These are phyloP conservation scores for Montifringilla adamsi DNA, from an alignment of 2,113 vertebrate species.

Conservation along the genomic window DNA sequence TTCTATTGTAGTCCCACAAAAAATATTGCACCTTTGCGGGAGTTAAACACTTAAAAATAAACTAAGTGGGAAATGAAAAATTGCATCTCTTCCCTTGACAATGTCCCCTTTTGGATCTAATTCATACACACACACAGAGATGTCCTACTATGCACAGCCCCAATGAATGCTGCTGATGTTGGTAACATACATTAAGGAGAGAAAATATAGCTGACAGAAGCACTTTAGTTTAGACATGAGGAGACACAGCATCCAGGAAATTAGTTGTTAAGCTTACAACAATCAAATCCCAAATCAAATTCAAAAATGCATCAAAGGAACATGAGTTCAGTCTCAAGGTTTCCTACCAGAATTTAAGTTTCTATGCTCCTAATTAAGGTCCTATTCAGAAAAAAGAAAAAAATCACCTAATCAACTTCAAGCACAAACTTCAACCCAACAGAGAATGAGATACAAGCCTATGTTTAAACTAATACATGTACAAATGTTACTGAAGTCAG, in stretches of 20 bases:
- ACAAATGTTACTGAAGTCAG: neutral
- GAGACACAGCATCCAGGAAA: neutral
- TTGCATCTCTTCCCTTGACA: neutral
- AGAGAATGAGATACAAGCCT: neutral
- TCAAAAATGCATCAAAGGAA: neutral
- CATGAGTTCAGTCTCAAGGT: neutral
- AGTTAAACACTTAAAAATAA: slow-evolving; percentile 4
- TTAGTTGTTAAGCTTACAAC: neutral
- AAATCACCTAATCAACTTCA: neutral
- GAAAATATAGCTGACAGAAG: neutral
- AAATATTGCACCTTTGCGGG: neutral
- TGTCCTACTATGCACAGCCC: neutral
- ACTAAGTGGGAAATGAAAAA: slow-evolving; percentile 27
- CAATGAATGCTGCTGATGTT: neutral
- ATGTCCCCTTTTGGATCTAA: neutral
- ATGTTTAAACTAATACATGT: neutral
- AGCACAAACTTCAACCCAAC: neutral
- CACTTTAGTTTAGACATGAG: neutral
- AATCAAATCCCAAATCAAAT: slow-evolving; percentile 1
- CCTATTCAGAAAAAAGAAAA: neutral
- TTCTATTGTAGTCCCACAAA: neutral
- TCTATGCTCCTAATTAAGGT: neutral
- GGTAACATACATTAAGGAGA: neutral
- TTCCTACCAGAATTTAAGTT: neutral
- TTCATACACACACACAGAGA: neutral